Conservation (phyloP, 1,140 invertebrate genomes). For the Chymomyza costata region DNA sequence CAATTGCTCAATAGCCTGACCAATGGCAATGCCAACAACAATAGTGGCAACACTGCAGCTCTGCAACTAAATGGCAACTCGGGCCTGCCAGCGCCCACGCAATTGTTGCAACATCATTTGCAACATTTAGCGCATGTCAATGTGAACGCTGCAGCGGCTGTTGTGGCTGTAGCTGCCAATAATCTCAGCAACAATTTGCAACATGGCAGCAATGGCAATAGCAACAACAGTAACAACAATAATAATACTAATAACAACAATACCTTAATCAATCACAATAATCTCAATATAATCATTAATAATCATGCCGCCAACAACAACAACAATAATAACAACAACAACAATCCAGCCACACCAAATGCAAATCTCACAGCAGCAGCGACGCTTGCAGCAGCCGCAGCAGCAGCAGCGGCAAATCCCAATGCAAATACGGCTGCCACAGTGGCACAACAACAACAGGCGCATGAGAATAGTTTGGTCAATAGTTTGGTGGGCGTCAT, state of each 20-base stretch:
- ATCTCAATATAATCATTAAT: conserved; percentile 60
- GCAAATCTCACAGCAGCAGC: conserved; percentile 48
- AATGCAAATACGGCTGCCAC: conserved; percentile 48
- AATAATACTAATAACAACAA: conserved; percentile 48
- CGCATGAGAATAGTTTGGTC: conserved; percentile 64
- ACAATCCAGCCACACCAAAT: conserved; percentile 72
- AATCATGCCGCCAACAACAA: conserved; percentile 50
- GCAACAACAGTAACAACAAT: conserved; percentile 36
- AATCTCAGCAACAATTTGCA: conserved; percentile 40
- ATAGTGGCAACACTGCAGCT: conserved; percentile 26
- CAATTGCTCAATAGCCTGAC: conserved; percentile 42
- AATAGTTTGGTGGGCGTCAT: conserved; percentile 66
- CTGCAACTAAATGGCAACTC: conserved; percentile 40
- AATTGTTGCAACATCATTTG: conserved; percentile 72
- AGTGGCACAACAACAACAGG: conserved; percentile 49
- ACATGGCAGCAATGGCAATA: conserved; percentile 36
- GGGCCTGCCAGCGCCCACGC: conserved; percentile 58
- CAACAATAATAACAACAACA: conserved; percentile 51
- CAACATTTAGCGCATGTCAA: conserved; percentile 73
- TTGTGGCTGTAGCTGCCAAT: conserved; percentile 57
- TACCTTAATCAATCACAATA: conserved; percentile 60
- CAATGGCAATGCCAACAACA: conserved; percentile 46
- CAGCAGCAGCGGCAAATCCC: conserved; percentile 41
- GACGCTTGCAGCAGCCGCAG: conserved; percentile 41
- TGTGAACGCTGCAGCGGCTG: conserved; percentile 63